Percentiles rank a stretch among this genome's conserved stretches.
Evolutionary conservation across 2,113 vertebrate genomes (phyloP).

Genomic region (Ornithorhynchus anatinus): DNA sequence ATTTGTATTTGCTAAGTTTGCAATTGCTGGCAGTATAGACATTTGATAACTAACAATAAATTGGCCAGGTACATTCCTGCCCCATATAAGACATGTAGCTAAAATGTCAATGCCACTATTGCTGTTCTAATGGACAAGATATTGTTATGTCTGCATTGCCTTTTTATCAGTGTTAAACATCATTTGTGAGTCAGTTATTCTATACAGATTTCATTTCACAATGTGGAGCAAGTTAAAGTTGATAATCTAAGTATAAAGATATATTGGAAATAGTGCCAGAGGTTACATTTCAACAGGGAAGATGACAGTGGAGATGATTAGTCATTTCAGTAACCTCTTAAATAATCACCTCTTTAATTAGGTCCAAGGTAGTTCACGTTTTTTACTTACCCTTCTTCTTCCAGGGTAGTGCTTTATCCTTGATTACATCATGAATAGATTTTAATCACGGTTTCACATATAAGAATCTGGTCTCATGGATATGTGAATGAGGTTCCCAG

Average conservation of each 20-base stretch:
- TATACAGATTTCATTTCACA: constrained; percentile 36
- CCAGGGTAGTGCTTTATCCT: constrained; percentile 31
- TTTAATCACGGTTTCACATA: constrained; percentile 30
- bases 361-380: constrained; percentile 11
- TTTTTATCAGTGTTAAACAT: not conserved
- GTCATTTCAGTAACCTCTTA: constrained; percentile 7
- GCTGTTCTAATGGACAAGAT: not conserved
- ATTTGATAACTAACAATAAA: constrained; percentile 32
- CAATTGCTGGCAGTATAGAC: constrained; percentile 33
- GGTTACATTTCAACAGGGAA: constrained; percentile 1
- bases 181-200: constrained; percentile 7
- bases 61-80: constrained; percentile 35
- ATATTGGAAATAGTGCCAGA: constrained; percentile 34
- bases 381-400: not conserved
- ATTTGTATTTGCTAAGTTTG: constrained; percentile 44
- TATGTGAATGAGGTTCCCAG: not conserved
- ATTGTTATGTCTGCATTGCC: not conserved
- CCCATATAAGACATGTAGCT: constrained; percentile 38
- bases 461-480: constrained; percentile 1
- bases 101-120: too few species aligned
- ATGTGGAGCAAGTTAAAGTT: constrained; percentile 9
- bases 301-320: not conserved
- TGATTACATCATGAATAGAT: constrained; percentile 30
- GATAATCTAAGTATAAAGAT: constrained; percentile 36
- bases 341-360: constrained; percentile 37